Conservation (phyloP, 2,797 vertebrate genomes). For the Sparus aurata region DNA sequence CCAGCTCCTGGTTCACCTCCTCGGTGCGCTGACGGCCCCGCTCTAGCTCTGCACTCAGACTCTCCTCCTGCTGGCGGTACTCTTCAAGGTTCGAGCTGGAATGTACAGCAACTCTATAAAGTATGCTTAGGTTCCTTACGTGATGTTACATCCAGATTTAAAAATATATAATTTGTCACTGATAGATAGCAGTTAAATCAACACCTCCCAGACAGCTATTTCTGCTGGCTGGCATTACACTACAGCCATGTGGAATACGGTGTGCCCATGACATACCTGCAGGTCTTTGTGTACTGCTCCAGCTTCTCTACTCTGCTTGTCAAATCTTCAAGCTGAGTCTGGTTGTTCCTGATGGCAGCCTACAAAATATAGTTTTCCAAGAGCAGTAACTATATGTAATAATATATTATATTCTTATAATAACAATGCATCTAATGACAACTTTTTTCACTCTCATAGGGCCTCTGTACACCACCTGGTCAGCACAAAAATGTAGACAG, state of each 20-base stretch:
- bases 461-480: background rate
- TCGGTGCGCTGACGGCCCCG: slow-evolving; percentile 73
- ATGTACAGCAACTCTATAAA: background rate
- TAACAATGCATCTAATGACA: background rate
- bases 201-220: too few species aligned
- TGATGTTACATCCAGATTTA: background rate
- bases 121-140: background rate
- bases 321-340: slow-evolving; percentile 88
- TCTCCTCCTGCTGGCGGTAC: slow-evolving; percentile 82
- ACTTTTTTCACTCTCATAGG: background rate
- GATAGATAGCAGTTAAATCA: background rate
- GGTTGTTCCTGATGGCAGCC: slow-evolving; percentile 87
- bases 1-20: slow-evolving; percentile 89
- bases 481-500: background rate
- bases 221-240: background rate
- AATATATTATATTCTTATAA: background rate
- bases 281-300: slow-evolving; percentile 88
- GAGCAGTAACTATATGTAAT: too few species aligned
- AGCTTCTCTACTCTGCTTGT: slow-evolving; percentile 88
- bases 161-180: background rate
- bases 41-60: slow-evolving; percentile 85
- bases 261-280: slow-evolving; percentile 85
- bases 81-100: slow-evolving; percentile 86
- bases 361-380: slow-evolving; percentile 63
- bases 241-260: background rate